phyloP scores from a whole-genome alignment of 2,888 invertebrate species.

The Anagyrus pseudococci region DNA sequence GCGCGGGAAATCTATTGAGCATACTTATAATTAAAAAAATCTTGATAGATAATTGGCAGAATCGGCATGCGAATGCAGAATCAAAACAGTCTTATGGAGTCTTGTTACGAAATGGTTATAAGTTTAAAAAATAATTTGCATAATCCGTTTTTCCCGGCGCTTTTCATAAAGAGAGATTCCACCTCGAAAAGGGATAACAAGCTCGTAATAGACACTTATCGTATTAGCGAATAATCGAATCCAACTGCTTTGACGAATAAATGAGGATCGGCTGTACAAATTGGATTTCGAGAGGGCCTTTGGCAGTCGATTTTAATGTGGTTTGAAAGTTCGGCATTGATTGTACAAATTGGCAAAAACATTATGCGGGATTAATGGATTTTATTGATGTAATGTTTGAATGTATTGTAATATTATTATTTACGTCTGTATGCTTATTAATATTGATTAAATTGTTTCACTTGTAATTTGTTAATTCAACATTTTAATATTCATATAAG shows the following conservation, averaged over 20 bases:
- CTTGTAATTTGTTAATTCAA: too few relatives aligned
- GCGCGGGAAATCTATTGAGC: too few relatives aligned
- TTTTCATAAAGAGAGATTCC: background rate
- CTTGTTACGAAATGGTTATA: background rate
- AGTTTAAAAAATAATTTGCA: background rate
- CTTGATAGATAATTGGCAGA: background rate
- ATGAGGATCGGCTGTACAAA: constrained; percentile 55
- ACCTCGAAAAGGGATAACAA: constrained; percentile 14
- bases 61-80: background rate
- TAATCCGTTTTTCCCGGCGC: background rate
- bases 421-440: too few relatives aligned
- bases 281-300: constrained; percentile 25
- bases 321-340: constrained; percentile 5
- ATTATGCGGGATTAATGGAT: background rate
- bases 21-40: too few relatives aligned
- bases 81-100: background rate
- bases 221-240: constrained; percentile 53
- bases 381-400: too few relatives aligned
- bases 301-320: constrained; percentile 3
- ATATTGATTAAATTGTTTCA: too few relatives aligned
- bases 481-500: too few relatives aligned
- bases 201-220: constrained; percentile 49
- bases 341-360: background rate
- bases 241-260: constrained; percentile 47
- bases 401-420: too few relatives aligned